Conservation (phyloP, 2,797 vertebrate species). For the Darevskia nairensis region DNA sequence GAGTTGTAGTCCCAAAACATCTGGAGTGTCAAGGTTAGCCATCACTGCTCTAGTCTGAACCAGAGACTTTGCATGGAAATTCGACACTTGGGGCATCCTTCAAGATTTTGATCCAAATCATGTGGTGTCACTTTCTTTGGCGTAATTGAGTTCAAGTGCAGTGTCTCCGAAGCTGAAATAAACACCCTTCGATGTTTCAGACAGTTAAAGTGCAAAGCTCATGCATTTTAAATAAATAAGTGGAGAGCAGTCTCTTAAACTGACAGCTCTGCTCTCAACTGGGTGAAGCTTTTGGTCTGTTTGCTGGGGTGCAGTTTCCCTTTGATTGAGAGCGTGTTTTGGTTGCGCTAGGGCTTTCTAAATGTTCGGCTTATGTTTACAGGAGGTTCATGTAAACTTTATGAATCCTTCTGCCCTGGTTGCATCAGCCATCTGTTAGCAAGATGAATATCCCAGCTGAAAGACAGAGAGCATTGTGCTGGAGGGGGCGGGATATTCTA, state of each 20-base stretch:
- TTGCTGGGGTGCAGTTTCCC: constrained; percentile 61
- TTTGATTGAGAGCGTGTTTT: constrained; percentile 77
- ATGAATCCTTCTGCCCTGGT: constrained; percentile 79
- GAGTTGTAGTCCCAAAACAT: too few species aligned
- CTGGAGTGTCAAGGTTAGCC: too few species aligned
- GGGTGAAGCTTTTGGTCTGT: constrained; percentile 64
- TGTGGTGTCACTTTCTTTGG: constrained; percentile 15
- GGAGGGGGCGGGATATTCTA: too few species aligned
- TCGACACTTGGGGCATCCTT: background rate
- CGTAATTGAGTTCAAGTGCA: constrained; percentile 63
- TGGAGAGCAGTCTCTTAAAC: background rate
- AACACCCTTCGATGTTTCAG: constrained; percentile 47
- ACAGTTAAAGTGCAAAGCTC: constrained; percentile 14
- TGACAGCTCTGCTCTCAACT: constrained; percentile 44
- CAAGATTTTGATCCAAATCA: constrained; percentile 26
- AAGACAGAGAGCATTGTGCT: background rate
- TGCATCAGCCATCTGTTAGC: constrained; percentile 78
- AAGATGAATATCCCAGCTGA: constrained; percentile 70
- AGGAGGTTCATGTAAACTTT: constrained; percentile 79
- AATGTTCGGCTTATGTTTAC: constrained; percentile 78
- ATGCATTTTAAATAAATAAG: constrained; percentile 21
- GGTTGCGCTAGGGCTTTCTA: constrained; percentile 70
- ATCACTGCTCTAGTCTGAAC: too few species aligned
- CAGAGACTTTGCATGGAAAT: background rate
- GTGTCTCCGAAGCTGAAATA: constrained; percentile 67